Percentiles rank a stretch among this genome's conserved stretches.
Conservation (phyloP, 2,113 vertebrate species). For the Tetrao urogallus region DNA sequence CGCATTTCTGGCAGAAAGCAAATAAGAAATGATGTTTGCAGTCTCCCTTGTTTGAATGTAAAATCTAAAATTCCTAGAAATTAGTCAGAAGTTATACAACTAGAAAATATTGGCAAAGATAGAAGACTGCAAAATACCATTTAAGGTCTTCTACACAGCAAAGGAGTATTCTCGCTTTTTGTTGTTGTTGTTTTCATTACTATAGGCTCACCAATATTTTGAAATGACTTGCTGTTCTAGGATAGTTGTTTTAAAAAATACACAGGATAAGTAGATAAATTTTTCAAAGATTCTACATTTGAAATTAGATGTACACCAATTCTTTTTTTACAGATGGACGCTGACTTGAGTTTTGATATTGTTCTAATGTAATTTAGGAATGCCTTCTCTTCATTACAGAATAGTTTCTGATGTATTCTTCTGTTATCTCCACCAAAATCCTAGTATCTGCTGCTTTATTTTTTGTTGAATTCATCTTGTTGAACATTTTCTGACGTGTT, state of each 20-base stretch:
- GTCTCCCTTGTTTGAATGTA: constrained; percentile 4
- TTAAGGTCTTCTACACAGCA: not conserved
- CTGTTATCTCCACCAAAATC: not conserved
- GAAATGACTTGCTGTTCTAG: not conserved
- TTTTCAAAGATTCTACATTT: not conserved
- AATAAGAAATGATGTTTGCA: constrained; percentile 10
- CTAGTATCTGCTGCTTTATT: not conserved
- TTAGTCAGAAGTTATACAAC: not conserved
- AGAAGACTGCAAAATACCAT: not conserved
- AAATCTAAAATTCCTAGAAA: not conserved
- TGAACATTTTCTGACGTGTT: not conserved
- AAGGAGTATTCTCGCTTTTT: not conserved
- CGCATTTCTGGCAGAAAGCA: constrained; percentile 6
- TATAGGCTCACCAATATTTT: not conserved
- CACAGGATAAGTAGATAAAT: not conserved
- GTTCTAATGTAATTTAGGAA: not conserved
- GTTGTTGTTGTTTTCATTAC: not conserved
- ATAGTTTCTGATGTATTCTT: not conserved
- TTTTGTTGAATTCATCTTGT: not conserved
- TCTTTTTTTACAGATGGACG: not conserved
- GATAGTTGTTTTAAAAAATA: not conserved
- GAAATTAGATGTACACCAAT: not conserved
- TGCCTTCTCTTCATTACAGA: not conserved
- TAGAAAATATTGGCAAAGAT: not conserved
- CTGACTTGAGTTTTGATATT: not conserved